Evolutionary conservation across 2,797 vertebrate species (phyloP), one percentile per base, ranked within the genome.

Genomic region (Oceanodroma leucorhoa): DNA sequence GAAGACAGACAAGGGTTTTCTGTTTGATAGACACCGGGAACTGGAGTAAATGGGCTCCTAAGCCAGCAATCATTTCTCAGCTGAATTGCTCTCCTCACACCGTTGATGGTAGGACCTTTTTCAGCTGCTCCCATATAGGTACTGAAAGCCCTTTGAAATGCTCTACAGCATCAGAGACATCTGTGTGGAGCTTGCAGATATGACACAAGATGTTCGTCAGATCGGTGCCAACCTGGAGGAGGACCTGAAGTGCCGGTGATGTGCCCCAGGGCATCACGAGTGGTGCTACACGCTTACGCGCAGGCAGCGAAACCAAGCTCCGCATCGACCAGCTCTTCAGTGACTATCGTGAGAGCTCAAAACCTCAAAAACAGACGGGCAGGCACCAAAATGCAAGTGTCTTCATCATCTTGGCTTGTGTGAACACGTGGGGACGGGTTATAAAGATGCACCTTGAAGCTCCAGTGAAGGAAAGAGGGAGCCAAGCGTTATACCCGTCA

Each of bases 271-370:
- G 26, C 48, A 55, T 29, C 29, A 46, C 0, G 1, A 48, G 54
- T 2, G 40, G 45, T 9, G 34, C 11, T 11, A 24, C 11, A 2
- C 0, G 1, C 30, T 46, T 5, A 19, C 0, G 15, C 1, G 4
- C 36, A 46, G 66, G 67, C 73, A 79, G 61, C 2, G 1, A 48
- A 58, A 26, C 22, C n/a, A 41, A 83, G 48, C 22, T 19, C 23
- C 1, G 4, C 8, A 4, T 5, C 16, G 34, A 36, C 13, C 54
- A 53, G 18, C 43, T 73, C 43, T 57, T 38, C 10, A 14, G 36
- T 3, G 24, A 32, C 13, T 14, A 11, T 3, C 0, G 1, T 1
- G 10, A 60, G 40, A 54, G 58, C 43, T 72, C 38, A 51, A 36
- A 83, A 21, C 21, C 27, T 38, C 6, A 18, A 36, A 24, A 14